Evolutionary conservation across 2,113 vertebrate species (phyloP).

Genomic region (rabbit (Oryctolagus cuniculus)): DNA sequence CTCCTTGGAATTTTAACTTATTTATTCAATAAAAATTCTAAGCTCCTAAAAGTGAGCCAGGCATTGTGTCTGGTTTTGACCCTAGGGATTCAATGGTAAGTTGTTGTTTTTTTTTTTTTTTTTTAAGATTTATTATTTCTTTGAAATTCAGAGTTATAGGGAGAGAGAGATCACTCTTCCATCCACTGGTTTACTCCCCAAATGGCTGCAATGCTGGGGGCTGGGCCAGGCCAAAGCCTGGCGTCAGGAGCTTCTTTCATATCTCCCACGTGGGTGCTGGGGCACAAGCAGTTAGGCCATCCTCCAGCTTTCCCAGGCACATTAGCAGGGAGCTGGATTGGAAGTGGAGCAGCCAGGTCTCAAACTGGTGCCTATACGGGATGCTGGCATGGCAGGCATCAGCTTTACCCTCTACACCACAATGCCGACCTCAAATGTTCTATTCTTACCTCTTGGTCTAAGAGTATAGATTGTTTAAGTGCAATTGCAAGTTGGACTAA

Average conservation of each 20-base stretch:
- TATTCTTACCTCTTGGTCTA: not conserved
- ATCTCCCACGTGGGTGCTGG: too few species aligned
- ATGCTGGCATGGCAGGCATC: not conserved
- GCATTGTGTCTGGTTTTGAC: slow-evolving; percentile 16
- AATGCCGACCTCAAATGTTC: not conserved
- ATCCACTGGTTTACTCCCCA: too few species aligned
- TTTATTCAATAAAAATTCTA: slow-evolving; percentile 39
- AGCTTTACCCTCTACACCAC: too few species aligned
- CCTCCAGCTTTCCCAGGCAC: too few species aligned
- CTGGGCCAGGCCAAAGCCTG: too few species aligned
- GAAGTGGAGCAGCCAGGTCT: too few species aligned
- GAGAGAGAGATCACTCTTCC: too few species aligned
- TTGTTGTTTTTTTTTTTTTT: not conserved
- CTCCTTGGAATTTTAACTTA: slow-evolving; percentile 40
- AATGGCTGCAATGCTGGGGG: too few species aligned
- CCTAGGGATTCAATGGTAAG: not conserved
- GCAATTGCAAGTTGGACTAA: not conserved
- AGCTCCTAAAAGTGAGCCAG: not conserved
- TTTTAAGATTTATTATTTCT: not conserved
- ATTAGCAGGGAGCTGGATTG: too few species aligned
- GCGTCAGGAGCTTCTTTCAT: too few species aligned
- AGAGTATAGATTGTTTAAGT: not conserved
- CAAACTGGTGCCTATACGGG: not conserved
- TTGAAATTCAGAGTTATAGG: too few species aligned
- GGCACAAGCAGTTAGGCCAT: too few species aligned